A percentile compares a stretch with the other conserved stretches of the same genome.
Conservation (phyloP, 2,113 vertebrate genomes). For the Nettapus auritus region DNA sequence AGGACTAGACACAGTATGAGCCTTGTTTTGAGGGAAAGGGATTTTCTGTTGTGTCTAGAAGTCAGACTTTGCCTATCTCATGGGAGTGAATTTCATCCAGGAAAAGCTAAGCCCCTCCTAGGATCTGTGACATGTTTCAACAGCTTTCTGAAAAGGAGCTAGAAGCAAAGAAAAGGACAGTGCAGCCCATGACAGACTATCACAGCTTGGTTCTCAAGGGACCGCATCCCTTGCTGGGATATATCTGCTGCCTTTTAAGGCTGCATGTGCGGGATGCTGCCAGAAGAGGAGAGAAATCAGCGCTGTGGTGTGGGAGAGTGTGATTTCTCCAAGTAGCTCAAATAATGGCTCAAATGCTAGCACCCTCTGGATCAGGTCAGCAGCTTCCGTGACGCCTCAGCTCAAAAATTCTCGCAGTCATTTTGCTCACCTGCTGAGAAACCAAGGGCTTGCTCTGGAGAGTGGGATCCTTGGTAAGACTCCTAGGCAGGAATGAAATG, state of each 20-base stretch:
- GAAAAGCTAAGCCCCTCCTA: neutral
- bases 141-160: neutral
- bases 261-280: neutral
- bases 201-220: neutral
- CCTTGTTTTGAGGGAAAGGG: neutral
- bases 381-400: neutral
- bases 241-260: neutral
- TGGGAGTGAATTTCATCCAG: neutral
- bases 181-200: neutral
- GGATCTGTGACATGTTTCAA: neutral
- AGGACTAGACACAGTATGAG: neutral
- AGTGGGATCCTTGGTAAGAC: neutral
- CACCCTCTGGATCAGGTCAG: neutral
- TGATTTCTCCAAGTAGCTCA: neutral
- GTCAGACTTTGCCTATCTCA: neutral
- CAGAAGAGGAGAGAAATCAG: neutral
- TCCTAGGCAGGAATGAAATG: neutral
- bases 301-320: neutral
- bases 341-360: neutral
- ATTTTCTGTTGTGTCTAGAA: constrained; percentile 9
- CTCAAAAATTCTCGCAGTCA: neutral
- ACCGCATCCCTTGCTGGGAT: neutral
- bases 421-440: neutral
- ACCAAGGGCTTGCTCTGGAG: neutral
- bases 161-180: neutral